A percentile compares a stretch with the other conserved stretches of the same genome.
phyloP scores from a whole-genome alignment of 2,888 invertebrate genomes.

The Clepsis dumicolana region DNA sequence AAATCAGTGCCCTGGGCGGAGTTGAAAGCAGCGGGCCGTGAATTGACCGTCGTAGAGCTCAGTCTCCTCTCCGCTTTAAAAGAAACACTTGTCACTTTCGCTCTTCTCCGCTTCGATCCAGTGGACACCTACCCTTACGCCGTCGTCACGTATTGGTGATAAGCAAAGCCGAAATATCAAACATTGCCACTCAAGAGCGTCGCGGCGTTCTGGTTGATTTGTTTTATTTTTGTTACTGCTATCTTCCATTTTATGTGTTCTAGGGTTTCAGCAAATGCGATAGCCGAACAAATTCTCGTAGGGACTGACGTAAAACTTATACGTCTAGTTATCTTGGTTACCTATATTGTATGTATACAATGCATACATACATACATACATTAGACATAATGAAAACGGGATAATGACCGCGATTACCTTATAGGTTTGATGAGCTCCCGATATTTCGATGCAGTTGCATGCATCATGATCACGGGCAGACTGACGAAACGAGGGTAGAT shows the following conservation, averaged over 20 bases:
- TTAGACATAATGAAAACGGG: too few relatives aligned
- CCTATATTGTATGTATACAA: neutral
- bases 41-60: too few relatives aligned
- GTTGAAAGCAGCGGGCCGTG: too few relatives aligned
- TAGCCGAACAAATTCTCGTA: conserved; percentile 23
- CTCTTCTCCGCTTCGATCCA: too few relatives aligned
- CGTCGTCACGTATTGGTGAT: conserved; percentile 16
- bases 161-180: conserved; percentile 35
- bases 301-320: neutral
- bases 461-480: too few relatives aligned
- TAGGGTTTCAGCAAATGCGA: conserved; percentile 26
- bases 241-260: conserved; percentile 39
- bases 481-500: too few relatives aligned
- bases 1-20: too few relatives aligned
- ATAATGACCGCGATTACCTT: too few relatives aligned
- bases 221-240: conserved; percentile 39
- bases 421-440: too few relatives aligned
- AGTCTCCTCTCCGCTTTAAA: too few relatives aligned
- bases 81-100: neutral
- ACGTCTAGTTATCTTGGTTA: neutral
- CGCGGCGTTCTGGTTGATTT: conserved; percentile 35
- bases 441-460: too few relatives aligned
- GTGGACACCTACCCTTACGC: conserved; percentile 27
- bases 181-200: conserved; percentile 32
- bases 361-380: too few relatives aligned